Conservation (phyloP, 2,797 vertebrate genomes). For the Crax fasciolata region DNA sequence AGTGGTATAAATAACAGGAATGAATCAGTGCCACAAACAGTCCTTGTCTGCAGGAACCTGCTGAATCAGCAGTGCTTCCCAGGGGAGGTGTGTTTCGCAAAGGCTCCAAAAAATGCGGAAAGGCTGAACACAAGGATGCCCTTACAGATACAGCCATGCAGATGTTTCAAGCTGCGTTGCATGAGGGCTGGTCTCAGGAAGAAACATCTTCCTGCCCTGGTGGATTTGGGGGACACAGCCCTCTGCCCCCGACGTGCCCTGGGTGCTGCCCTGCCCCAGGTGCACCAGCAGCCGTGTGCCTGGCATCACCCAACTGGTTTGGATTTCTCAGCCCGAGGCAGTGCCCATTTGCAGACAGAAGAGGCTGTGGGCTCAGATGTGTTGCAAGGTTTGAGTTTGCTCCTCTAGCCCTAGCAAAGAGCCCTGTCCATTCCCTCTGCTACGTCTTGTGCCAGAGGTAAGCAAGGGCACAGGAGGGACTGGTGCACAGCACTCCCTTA, state of each 20-base stretch:
- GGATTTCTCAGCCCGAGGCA: neutral
- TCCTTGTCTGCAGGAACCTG: conserved; percentile 65
- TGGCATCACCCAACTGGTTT: neutral
- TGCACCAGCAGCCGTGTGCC: neutral
- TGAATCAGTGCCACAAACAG: conserved; percentile 68
- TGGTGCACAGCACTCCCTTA: neutral
- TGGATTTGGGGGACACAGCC: neutral
- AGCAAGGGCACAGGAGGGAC: neutral
- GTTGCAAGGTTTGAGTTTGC: neutral
- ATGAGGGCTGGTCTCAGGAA: neutral
- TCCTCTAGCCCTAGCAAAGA: neutral
- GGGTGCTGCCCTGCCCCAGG: neutral
- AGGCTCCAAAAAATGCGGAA: neutral
- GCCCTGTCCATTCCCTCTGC: rapidly evolving
- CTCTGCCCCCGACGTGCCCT: neutral
- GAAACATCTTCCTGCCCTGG: neutral
- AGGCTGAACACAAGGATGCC: neutral
- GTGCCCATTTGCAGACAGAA: neutral
- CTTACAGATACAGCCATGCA: neutral
- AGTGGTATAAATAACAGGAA: conserved; percentile 33
- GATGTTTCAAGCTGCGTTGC: neutral
- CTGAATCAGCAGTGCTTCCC: conserved; percentile 68
- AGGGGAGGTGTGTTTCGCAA: neutral
- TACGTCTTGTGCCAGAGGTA: neutral
- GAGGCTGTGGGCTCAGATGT: neutral